These are phyloP conservation scores for Hermetia illucens DNA, from an alignment of 1,140 invertebrate genomes.

Conservation along the genomic window DNA sequence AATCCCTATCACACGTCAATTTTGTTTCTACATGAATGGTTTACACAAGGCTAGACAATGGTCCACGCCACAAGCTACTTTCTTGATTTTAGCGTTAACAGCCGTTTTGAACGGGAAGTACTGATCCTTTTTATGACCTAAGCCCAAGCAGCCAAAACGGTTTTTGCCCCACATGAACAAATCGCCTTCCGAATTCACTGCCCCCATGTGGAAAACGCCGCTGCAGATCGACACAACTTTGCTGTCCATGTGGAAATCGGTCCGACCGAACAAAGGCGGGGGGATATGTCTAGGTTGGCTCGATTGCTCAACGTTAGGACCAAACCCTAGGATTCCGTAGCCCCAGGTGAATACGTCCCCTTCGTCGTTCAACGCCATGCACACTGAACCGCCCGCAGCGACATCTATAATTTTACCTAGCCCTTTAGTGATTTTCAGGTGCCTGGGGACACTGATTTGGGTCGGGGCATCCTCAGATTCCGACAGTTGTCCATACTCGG, in stretches of 20 bases:
- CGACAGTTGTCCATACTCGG: constrained; percentile 79
- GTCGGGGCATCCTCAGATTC: constrained; percentile 27
- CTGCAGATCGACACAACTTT: constrained; percentile 50
- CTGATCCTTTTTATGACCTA: constrained; percentile 66
- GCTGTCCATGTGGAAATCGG: constrained; percentile 58
- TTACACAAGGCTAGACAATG: constrained; percentile 67
- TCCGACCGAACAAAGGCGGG: constrained; percentile 65
- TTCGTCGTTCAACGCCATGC: constrained; percentile 50
- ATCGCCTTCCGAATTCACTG: constrained; percentile 64
- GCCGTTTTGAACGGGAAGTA: constrained; percentile 76
- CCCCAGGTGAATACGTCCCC: constrained; percentile 87
- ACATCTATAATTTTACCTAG: constrained; percentile 69
- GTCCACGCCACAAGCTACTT: constrained; percentile 69
- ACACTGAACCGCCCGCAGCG: constrained; percentile 76
- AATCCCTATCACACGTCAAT: no score
- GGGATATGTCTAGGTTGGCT: constrained; percentile 57
- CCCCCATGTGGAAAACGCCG: constrained; percentile 67
- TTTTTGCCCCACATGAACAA: constrained; percentile 87
- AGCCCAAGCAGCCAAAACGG: constrained; percentile 63
- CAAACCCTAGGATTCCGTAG: constrained; percentile 78
- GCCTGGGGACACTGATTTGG: constrained; percentile 54
- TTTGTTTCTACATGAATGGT: constrained; percentile 54
- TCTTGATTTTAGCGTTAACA: constrained; percentile 55
- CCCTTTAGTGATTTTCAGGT: constrained; percentile 42
- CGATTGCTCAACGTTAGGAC: constrained; percentile 56